Evolutionary conservation across 2,113 vertebrate genomes (phyloP).

Genomic region (Lichenostomus cassidix): DNA sequence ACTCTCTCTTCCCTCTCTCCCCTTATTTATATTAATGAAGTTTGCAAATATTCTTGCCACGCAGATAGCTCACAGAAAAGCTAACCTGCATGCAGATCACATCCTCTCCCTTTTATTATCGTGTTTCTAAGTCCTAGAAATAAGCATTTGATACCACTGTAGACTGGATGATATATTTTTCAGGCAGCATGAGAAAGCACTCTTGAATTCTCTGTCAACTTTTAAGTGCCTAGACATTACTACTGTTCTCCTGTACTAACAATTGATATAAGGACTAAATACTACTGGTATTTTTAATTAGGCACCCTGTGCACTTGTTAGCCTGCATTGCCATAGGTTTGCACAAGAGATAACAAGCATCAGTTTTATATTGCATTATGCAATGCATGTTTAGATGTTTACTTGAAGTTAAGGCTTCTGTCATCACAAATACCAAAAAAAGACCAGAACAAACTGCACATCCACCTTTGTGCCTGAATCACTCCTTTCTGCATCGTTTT

Average conservation of each 20-base stretch:
- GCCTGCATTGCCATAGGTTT: not conserved
- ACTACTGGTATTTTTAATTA: slow-evolving; percentile 17
- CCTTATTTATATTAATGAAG: slow-evolving; percentile 11
- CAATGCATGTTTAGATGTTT: slow-evolving; percentile 39
- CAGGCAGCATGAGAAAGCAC: slow-evolving; percentile 45
- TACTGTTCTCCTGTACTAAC: slow-evolving; percentile 23
- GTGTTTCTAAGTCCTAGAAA: slow-evolving; percentile 42
- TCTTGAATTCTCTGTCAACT: slow-evolving; percentile 41
- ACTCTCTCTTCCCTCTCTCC: not conserved
- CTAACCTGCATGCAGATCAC: slow-evolving; percentile 52
- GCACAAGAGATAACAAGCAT: slow-evolving; percentile 9
- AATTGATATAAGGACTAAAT: not conserved
- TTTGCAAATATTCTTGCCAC: slow-evolving; percentile 16
- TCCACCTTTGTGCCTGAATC: slow-evolving; percentile 39
- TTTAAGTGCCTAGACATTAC: slow-evolving; percentile 61
- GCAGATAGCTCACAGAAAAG: slow-evolving; percentile 24
- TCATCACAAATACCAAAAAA: slow-evolving; percentile 42
- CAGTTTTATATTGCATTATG: slow-evolving; percentile 12
- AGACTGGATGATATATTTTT: slow-evolving; percentile 49
- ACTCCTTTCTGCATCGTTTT: slow-evolving; percentile 18
- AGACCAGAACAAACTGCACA: not conserved
- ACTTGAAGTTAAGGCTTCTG: slow-evolving; percentile 38
- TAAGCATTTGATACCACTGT: slow-evolving; percentile 37
- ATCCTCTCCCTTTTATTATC: slow-evolving; percentile 5
- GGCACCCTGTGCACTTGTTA: not conserved